Percentiles rank a stretch among this genome's conserved stretches.
These are phyloP conservation scores for Ceratosolen solmsi DNA, from an alignment of 1,140 invertebrate genomes.

Conservation along the genomic window DNA sequence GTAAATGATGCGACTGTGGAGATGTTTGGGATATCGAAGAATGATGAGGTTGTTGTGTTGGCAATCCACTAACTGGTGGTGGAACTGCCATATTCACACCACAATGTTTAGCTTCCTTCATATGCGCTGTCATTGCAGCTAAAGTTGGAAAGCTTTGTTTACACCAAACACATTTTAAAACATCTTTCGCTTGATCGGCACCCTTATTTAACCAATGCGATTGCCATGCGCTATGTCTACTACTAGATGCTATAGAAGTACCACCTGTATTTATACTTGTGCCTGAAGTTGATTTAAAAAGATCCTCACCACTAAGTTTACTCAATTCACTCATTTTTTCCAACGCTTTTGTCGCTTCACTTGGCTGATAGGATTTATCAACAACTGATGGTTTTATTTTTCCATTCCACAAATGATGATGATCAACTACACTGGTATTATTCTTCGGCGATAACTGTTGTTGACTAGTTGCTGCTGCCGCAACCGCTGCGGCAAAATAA, in stretches of 20 bases:
- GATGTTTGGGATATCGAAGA: slow-evolving; percentile 73
- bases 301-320: slow-evolving; percentile 84
- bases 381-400: slow-evolving; percentile 81
- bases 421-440: slow-evolving; percentile 69
- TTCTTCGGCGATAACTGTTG: slow-evolving; percentile 80
- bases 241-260: slow-evolving; percentile 68
- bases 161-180: slow-evolving; percentile 96
- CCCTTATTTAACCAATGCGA: slow-evolving; percentile 96
- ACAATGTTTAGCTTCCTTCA: slow-evolving; percentile 96
- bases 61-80: slow-evolving; percentile 67
- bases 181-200: slow-evolving; percentile 93
- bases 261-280: slow-evolving; percentile 63
- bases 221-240: slow-evolving; percentile 91
- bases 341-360: slow-evolving; percentile 87
- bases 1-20: slow-evolving; percentile 68
- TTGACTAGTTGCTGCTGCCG: slow-evolving; percentile 78
- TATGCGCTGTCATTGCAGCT: slow-evolving; percentile 92
- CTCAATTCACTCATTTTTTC: slow-evolving; percentile 94
- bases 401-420: slow-evolving; percentile 83
- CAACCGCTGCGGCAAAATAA: slow-evolving; percentile 86
- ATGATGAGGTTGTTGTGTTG: slow-evolving; percentile 75
- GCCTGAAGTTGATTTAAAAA: slow-evolving; percentile 78
- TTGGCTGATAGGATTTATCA: slow-evolving; percentile 76
- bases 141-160: slow-evolving; percentile 93
- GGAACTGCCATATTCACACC: slow-evolving; percentile 86